phyloP scores from a whole-genome alignment of 1,140 invertebrate species.

The Drosophila setifemur region DNA sequence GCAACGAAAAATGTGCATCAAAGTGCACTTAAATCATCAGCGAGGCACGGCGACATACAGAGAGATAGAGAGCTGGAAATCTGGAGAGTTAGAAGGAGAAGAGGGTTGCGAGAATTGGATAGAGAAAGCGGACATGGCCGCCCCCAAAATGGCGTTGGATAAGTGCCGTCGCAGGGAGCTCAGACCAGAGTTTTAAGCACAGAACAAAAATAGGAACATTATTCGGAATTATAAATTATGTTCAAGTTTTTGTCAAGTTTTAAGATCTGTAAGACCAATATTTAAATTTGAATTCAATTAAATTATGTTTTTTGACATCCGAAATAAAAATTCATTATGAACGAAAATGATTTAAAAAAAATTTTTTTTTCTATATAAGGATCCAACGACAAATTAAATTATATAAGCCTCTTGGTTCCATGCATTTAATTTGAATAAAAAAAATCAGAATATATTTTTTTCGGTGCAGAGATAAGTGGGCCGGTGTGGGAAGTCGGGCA shows the following conservation, averaged over 20 bases:
- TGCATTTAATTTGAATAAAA: not conserved
- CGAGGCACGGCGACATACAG: slow-evolving; percentile 75
- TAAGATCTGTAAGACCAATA: not conserved
- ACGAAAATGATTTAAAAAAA: too few species aligned
- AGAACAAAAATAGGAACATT: too few species aligned
- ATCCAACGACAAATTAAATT: too few species aligned
- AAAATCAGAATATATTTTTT: too few species aligned
- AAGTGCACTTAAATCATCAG: slow-evolving; percentile 81
- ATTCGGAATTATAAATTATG: not conserved
- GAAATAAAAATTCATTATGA: too few species aligned
- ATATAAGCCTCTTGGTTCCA: too few species aligned
- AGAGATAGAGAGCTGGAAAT: slow-evolving; percentile 32
- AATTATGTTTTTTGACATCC: too few species aligned
- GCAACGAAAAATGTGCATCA: slow-evolving; percentile 78
- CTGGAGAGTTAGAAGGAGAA: slow-evolving; percentile 11
- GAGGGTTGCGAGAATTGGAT: not conserved
- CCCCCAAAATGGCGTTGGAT: slow-evolving; percentile 69
- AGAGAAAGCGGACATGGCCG: slow-evolving; percentile 2
- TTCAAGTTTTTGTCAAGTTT: not conserved
- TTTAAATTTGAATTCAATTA: not conserved
- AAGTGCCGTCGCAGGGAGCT: slow-evolving; percentile 70
- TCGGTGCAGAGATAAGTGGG: slow-evolving; percentile 8
- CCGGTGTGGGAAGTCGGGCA: slow-evolving; percentile 39
- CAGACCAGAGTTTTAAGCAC: not conserved
- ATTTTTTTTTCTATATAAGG: too few species aligned